These are phyloP conservation scores for Volucella zonaria DNA, from an alignment of 2,888 invertebrate species.

Conservation along the genomic window DNA sequence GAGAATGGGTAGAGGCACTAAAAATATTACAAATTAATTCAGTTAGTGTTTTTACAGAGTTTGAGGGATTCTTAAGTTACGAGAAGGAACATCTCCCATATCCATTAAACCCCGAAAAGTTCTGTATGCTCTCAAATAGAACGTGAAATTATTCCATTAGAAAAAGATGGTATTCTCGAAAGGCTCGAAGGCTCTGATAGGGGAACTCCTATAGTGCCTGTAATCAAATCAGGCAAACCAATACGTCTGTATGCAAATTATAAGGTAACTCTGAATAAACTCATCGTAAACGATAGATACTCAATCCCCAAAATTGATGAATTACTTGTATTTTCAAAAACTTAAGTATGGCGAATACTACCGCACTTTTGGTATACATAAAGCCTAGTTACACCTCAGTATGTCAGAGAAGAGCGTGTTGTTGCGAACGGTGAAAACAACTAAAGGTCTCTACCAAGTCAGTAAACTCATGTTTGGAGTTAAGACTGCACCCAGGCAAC, in stretches of 20 bases:
- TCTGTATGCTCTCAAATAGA: conserved; percentile 38
- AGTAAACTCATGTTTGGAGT: conserved; percentile 48
- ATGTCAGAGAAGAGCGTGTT: conserved; percentile 20
- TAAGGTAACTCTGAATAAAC: conserved; percentile 41
- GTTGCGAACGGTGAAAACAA: conserved; percentile 21
- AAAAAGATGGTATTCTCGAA: conserved; percentile 19
- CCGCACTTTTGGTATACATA: conserved; percentile 15
- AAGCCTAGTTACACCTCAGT: conserved; percentile 30
- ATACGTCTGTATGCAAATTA: conserved; percentile 36
- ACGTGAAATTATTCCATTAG: conserved; percentile 44
- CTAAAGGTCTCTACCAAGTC: conserved; percentile 13
- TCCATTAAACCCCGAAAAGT: conserved; percentile 33
- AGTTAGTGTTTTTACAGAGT: conserved; percentile 10
- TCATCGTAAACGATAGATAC: conserved; percentile 31
- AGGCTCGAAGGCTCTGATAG: conserved; percentile 11
- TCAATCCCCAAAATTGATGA: conserved; percentile 3
- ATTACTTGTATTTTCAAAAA: conserved; percentile 10
- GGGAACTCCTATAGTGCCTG: conserved; percentile 31
- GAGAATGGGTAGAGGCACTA: conserved; percentile 32
- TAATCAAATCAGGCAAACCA: conserved; percentile 22
- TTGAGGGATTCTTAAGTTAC: conserved; percentile 38
- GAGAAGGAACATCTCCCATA: conserved; percentile 24
- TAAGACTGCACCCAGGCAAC: conserved; percentile 1
- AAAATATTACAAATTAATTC: conserved; percentile 30
- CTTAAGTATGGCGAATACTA: conserved; percentile 32